These are phyloP conservation scores for Mantis religiosa DNA, from an alignment of 2,888 invertebrate genomes.

Conservation along the genomic window DNA sequence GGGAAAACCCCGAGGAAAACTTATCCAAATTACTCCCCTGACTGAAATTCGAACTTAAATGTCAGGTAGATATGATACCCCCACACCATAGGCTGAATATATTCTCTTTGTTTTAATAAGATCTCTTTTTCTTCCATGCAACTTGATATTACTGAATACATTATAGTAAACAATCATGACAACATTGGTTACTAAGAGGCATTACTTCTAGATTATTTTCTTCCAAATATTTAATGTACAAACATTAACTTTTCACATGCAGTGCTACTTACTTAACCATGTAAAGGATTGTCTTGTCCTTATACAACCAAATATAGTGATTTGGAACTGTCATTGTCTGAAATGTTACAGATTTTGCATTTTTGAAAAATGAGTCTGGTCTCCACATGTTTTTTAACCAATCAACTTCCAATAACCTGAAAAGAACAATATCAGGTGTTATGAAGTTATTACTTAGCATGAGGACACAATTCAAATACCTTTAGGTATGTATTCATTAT, in stretches of 20 bases:
- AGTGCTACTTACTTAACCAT: constrained; percentile 68
- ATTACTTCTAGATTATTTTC: too few relatives aligned
- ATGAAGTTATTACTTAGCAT: neutral
- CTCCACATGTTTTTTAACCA: constrained; percentile 93
- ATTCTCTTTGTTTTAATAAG: too few relatives aligned
- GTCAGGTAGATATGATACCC: too few relatives aligned
- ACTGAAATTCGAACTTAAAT: too few relatives aligned
- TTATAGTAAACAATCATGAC: neutral
- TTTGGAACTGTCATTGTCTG: constrained; percentile 94
- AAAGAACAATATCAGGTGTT: constrained; percentile 30
- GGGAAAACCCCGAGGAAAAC: too few relatives aligned
- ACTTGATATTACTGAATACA: neutral
- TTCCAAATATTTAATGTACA: neutral
- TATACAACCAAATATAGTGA: constrained; percentile 88
- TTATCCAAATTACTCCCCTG: too few relatives aligned
- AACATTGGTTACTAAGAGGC: too few relatives aligned
- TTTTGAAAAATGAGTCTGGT: constrained; percentile 91
- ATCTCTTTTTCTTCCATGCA: neutral
- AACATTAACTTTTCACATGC: neutral
- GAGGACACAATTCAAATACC: neutral
- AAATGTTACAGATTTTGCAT: constrained; percentile 88
- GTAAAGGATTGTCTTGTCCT: constrained; percentile 79
- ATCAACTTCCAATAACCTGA: constrained; percentile 75
- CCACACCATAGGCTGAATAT: too few relatives aligned
- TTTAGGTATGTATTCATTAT: too few relatives aligned